Evolutionary conservation across 30 jellyfish, hydroid and myxozoan genomes (phyloP).

Genomic region (Phacellophora camtschatica): DNA sequence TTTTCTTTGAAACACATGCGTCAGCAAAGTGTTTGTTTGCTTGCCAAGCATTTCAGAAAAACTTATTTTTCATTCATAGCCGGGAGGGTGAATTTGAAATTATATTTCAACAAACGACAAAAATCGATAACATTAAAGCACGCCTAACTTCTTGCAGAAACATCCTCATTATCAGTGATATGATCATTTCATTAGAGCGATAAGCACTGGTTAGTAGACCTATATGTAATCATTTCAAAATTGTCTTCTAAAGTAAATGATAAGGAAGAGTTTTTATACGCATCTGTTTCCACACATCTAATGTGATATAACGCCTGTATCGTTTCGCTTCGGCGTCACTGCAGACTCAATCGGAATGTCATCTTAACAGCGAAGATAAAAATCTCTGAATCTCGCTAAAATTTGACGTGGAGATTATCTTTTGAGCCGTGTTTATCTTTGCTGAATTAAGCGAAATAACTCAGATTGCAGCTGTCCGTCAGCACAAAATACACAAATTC

Average conservation of each 20-base stretch:
- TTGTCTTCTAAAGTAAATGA: not conserved
- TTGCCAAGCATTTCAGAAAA: too few species aligned
- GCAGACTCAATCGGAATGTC: not conserved
- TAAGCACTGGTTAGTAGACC: too few species aligned
- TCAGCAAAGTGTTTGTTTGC: too few species aligned
- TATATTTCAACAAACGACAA: too few species aligned
- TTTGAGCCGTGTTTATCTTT: conserved; percentile 29
- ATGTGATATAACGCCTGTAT: not conserved
- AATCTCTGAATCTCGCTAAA: conserved; percentile 52
- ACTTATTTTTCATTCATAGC: too few species aligned
- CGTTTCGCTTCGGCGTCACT: not conserved
- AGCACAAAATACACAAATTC: conserved; percentile 38
- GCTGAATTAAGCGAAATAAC: conserved; percentile 27
- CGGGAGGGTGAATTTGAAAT: too few species aligned
- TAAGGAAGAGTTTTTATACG: too few species aligned
- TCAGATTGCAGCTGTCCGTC: conserved; percentile 38
- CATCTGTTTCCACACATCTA: not conserved
- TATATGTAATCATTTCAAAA: too few species aligned
- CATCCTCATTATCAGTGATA: not conserved
- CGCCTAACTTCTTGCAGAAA: not conserved
- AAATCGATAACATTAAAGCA: too few species aligned
- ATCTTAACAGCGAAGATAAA: conserved; percentile 32
- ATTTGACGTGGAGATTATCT: conserved; percentile 57
- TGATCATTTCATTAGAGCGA: too few species aligned
- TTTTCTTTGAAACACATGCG: too few species aligned